Evolutionary conservation across 2,113 vertebrate genomes (phyloP).

Genomic region (Zeus faber): DNA sequence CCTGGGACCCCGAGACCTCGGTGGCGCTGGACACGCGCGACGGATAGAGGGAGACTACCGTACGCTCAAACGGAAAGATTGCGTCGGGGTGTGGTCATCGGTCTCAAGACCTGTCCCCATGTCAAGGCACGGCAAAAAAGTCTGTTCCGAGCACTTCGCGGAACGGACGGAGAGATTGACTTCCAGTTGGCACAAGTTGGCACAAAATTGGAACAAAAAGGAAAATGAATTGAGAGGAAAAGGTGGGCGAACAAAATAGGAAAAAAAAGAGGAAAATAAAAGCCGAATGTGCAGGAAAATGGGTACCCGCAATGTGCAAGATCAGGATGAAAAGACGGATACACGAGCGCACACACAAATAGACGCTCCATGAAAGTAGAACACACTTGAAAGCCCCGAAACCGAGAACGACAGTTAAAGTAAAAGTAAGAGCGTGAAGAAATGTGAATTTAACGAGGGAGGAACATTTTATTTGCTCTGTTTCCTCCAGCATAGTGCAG

Average conservation of each 20-base stretch:
- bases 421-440: no score
- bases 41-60: no score
- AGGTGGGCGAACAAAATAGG: neutral
- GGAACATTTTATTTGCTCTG: no score
- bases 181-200: conserved; percentile 11
- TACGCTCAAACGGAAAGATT: no score
- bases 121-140: conserved; percentile 21
- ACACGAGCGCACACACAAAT: neutral
- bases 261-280: neutral
- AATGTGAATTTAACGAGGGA: no score
- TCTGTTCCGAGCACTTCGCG: no score
- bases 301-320: no score
- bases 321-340: neutral
- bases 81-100: no score
- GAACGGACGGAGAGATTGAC: conserved; percentile 15
- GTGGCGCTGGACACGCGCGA: no score
- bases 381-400: neutral
- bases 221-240: conserved; percentile 1
- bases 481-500: neutral
- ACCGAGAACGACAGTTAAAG: no score
- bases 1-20: no score
- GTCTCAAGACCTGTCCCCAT: conserved; percentile 11
- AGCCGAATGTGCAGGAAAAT: no score
- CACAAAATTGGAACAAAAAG: neutral
- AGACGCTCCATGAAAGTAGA: neutral